Evolutionary conservation across 2,113 vertebrate genomes (phyloP).

Genomic region (Antennarius striatus): DNA sequence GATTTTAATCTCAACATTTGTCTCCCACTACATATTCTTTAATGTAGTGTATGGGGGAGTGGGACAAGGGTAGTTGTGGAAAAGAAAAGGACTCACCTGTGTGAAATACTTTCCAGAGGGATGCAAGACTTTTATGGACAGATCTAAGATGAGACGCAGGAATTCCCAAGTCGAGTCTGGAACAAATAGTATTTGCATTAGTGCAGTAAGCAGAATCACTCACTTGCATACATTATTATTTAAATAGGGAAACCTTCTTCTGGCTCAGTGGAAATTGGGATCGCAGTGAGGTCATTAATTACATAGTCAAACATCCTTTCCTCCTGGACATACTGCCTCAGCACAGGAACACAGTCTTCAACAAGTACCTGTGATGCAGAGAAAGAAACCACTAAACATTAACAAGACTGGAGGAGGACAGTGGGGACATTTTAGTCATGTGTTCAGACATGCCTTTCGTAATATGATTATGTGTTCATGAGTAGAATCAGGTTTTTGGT

Average conservation of each 20-base stretch:
- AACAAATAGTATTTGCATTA: neutral
- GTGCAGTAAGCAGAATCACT: no score
- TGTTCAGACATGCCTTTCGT: no score
- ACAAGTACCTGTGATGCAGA: slow-evolving; percentile 85
- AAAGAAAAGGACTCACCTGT: slow-evolving; percentile 80
- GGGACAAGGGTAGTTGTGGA: no score
- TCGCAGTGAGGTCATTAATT: slow-evolving; percentile 96
- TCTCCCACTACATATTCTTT: no score
- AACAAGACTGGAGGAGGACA: no score
- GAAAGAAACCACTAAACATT: neutral
- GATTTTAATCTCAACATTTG: no score
- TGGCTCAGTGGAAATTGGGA: slow-evolving; percentile 95
- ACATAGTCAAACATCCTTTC: slow-evolving; percentile 96
- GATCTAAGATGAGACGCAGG: slow-evolving; percentile 94
- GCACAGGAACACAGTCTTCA: slow-evolving; percentile 94
- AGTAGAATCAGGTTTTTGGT: no score
- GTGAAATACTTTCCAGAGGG: slow-evolving; percentile 96
- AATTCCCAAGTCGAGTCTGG: slow-evolving; percentile 98
- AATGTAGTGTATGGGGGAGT: no score
- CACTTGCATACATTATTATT: neutral
- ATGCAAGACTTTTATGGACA: slow-evolving; percentile 95
- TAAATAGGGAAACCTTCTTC: slow-evolving; percentile 87
- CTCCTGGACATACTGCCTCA: slow-evolving; percentile 96
- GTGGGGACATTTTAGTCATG: no score
- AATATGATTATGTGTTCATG: no score